Base-by-base conservation (phyloP, 2,888 invertebrate species). In the Alsophila aescularia region DNA sequence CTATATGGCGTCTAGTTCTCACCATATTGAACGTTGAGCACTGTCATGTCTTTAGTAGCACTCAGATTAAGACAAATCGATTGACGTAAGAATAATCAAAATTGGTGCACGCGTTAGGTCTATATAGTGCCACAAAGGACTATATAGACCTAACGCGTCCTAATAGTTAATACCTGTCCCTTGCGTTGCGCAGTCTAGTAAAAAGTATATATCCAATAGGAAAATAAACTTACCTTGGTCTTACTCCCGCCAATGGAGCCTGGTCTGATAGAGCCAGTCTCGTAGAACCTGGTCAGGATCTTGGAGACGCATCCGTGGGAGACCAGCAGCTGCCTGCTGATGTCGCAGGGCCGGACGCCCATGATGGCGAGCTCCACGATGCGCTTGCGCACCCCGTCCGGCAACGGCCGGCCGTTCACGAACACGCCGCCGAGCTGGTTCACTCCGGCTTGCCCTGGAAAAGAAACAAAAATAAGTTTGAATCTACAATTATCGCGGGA, bases 291-390 rank as follows among this genome's bases (percentile, higher is more conserved):
- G 10, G 98, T 98, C 55, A 99, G 93, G 66, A 99, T 99, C 92
- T 99, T 99, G 65, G 98, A 98, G 48, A 99, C 98, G 87, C 98
- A 99, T 53, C 98, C 99, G 79, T 99, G 98, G 0, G 98, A 98
- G 43, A 99, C 98, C 47, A 98, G 94, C 54, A 99, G 93, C 79
- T 98, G 98, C 7, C 99, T 92, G 45, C 98, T 98, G 83, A 99
- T 99, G 92, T 99, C 99, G 85, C 98, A 99, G 12, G 99, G 98
- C 37, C 98, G 90, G 0, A 99, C 98, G 0, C 98, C 98, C 90
- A 98, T 94, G 74, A 98, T 93, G 18, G 98, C 98, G 75, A 99
- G 92, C 82, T 98, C 98, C 0, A 99, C 98, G 67, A 99, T 99
- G 62, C 98, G 93, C 62, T 98, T 94, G 57, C 98, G 93, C 13